Evolutionary conservation across 2,113 vertebrate species (phyloP).

Genomic region (Tetraodon nigroviridis): DNA sequence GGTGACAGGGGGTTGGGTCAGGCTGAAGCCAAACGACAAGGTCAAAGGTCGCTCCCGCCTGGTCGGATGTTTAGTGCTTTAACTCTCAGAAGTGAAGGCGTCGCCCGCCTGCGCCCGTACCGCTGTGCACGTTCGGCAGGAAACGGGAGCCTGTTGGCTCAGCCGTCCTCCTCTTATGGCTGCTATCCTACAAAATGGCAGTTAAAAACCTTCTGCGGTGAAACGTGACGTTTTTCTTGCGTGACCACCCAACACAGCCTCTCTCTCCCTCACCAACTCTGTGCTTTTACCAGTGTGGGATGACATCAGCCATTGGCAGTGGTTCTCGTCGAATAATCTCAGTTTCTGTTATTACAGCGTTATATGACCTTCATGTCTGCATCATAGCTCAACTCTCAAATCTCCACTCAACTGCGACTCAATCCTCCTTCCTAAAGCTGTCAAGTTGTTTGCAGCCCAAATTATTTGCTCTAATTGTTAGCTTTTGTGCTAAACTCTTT

Average conservation of each 20-base stretch:
- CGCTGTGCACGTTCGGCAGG: constrained; percentile 56
- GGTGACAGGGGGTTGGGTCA: constrained; percentile 47
- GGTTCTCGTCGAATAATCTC: constrained; percentile 29
- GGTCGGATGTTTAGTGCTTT: constrained; percentile 51
- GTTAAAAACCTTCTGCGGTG: constrained; percentile 40
- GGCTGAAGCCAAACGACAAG: constrained; percentile 3
- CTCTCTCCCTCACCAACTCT: constrained; percentile 8
- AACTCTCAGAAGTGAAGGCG: constrained; percentile 30
- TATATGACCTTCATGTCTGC: constrained; percentile 12
- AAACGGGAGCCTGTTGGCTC: constrained; percentile 38
- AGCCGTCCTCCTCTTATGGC: constrained; percentile 68
- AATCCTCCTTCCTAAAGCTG: background rate
- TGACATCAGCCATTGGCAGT: constrained; percentile 58
- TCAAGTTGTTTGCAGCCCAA: background rate
- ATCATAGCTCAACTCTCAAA: constrained; percentile 20
- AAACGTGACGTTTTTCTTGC: constrained; percentile 25
- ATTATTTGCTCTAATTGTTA: background rate
- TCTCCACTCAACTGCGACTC: background rate
- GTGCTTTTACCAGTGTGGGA: constrained; percentile 28
- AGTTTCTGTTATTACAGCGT: constrained; percentile 1
- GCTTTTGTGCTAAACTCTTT: constrained; percentile 12
- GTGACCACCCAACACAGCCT: constrained; percentile 28
- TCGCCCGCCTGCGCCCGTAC: constrained; percentile 43
- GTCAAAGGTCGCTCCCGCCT: constrained; percentile 13
- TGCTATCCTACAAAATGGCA: constrained; percentile 80